phyloP scores from a whole-genome alignment of 2,888 invertebrate species.

The Hypercompe scribonia region DNA sequence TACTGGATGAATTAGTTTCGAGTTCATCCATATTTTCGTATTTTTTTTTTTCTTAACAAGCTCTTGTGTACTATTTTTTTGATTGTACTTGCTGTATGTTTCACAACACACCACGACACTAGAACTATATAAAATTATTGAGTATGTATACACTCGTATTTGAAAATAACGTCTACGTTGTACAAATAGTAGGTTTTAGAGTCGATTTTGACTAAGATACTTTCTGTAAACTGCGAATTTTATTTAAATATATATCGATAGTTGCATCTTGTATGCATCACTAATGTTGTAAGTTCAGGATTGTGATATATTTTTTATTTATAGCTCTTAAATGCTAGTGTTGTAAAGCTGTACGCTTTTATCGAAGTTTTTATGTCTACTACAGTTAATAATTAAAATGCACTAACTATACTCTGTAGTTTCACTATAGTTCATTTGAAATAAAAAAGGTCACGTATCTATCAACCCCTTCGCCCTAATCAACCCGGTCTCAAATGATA shows the following conservation, averaged over 20 bases:
- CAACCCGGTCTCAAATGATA: too few species aligned
- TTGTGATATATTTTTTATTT: constrained; percentile 45
- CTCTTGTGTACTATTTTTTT: neutral
- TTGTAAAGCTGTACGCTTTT: constrained; percentile 26
- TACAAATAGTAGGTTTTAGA: neutral
- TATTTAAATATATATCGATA: constrained; percentile 1
- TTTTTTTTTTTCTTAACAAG: neutral
- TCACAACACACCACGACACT: neutral
- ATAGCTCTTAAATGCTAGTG: constrained; percentile 41
- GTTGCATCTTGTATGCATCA: constrained; percentile 21
- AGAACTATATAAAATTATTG: neutral
- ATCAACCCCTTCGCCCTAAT: too few species aligned
- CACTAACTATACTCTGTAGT: constrained; percentile 37
- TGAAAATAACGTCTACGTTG: neutral
- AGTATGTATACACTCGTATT: neutral
- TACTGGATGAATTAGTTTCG: too few species aligned
- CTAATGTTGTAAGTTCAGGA: constrained; percentile 40
- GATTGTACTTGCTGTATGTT: neutral
- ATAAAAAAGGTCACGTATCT: too few species aligned
- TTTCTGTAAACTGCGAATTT: neutral
- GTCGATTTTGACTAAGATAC: neutral
- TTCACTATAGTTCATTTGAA: constrained; percentile 10
- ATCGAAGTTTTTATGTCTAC: constrained; percentile 38
- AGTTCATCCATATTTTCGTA: too few species aligned
- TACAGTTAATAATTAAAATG: constrained; percentile 47